Base-by-base conservation (phyloP, 2,797 vertebrate species). In the Coilia nasus region DNA sequence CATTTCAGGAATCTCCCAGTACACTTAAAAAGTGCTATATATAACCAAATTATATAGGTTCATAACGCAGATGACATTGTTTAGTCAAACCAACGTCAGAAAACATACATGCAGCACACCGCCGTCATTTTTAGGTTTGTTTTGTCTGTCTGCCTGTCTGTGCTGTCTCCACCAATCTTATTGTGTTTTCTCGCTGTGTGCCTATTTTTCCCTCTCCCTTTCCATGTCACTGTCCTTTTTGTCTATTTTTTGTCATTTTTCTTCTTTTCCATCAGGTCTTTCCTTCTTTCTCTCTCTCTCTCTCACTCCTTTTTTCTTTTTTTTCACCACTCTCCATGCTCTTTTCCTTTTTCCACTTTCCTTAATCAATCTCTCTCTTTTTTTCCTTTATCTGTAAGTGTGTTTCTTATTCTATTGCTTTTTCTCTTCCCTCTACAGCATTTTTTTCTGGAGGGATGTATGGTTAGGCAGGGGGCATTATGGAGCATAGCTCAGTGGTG, bases 391-490 rank as follows among this genome's bases (percentile, higher is more conserved):
- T 64, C 7, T 25, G 0, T 2, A 2, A 28, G 23, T 64, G 9
- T 71, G 3, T 12, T 5, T 71, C n/a, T 64, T 25, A 64, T 25
- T 25, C 62, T 7, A 25, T 71, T 25, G 25, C 60, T 23, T 23
- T 10, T 9, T 64, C 23, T 11, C 23, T 25, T 56, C 44, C n/a
- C 0, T 64, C 80, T 35, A 60, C 41, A 15, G 17, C 54, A 12
- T 28, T 50, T 21, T 35, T n/a, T 62, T 75, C 81, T 62, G n/a
- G 81, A 57, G 64, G 75, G 60, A 84, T 85, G 81, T 46, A 87
- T 87, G 25, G 54, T 35, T 75, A 67, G 6, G 80, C 28, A 41
- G 83, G 54, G 85, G 60, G 28, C 10, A 64, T 31, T 35, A 80
- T 78, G 81, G 81, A 54, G 75, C 83, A 62, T 50, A 17, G 23